Base-by-base conservation (phyloP, 2,113 vertebrate genomes). In the Ardeotis arabs region DNA sequence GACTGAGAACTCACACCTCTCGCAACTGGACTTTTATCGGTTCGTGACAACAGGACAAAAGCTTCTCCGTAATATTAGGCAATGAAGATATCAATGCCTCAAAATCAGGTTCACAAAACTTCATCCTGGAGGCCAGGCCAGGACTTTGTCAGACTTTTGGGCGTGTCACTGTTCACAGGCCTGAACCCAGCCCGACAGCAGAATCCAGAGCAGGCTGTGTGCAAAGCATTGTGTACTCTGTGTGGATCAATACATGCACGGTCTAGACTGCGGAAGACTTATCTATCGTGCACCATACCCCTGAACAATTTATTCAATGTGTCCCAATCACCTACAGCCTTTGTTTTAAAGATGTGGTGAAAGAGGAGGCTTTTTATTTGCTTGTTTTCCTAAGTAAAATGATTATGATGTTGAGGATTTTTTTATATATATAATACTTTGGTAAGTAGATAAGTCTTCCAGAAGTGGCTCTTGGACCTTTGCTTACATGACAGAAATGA, bases 361-460 rank as follows among this genome's bases (percentile, higher is more conserved):
- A 74, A 8, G 8, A 35, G 8, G 2, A 17, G 0, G 0, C 1
- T 3, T 7, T 59, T 22, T 18, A 0, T 84, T 64, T 68, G 8
- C 6, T 68, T 68, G 3, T 49, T 93, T 89, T 60, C 3, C 1
- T 47, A 55, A 73, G 8, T 33, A 64, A 90, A 82, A 75, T 1
- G 2, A 49, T 23, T 67, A 11, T 41, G 0, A 7, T 39, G 2
- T 23, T 21, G 1, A 14, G 52, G 58, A n/a, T 4, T 35, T 44
- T 35, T 12, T 41, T 60, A 10, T 31, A 24, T 31, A 24, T 47
- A 10, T 10, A 75, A 64, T 35, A 35, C 33, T 49, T 73, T 67
- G 4, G 2, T 66, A 74, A 25, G 31, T 20, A 74, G 2, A 1
- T 25, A 59, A 55, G 11, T 39, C 12, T 84, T 44, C 10, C 47